phyloP scores from a whole-genome alignment of 2,888 invertebrate species.

The Horisme vitalbata region DNA sequence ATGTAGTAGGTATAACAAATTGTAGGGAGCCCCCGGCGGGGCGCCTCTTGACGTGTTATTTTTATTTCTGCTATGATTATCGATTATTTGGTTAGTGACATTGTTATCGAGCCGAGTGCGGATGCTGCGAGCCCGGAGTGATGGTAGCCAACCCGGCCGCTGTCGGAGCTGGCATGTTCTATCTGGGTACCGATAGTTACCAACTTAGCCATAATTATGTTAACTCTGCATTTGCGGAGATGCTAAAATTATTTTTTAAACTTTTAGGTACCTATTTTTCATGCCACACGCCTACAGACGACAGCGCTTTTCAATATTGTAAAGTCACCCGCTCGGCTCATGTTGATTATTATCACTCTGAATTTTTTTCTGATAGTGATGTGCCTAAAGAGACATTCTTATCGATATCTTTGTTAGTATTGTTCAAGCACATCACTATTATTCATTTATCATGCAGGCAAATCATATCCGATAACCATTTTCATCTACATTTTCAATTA shows the following conservation, averaged over 20 bases:
- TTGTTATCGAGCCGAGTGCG: constrained; percentile 38
- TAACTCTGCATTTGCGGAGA: no score
- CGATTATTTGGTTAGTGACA: constrained; percentile 56
- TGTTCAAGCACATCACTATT: constrained; percentile 28
- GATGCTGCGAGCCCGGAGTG: constrained; percentile 12
- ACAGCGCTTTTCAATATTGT: no score
- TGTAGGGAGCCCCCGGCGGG: constrained; percentile 56
- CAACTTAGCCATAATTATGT: no score
- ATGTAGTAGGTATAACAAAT: constrained; percentile 83
- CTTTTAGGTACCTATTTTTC: no score
- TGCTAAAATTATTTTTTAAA: no score
- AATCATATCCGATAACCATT: background rate
- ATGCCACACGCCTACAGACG: no score
- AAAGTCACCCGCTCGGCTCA: no score
- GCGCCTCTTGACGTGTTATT: constrained; percentile 53
- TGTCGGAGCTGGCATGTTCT: no score
- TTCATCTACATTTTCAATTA: background rate
- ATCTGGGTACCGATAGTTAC: constrained; percentile 6
- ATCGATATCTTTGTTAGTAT: constrained; percentile 19
- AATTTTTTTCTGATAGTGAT: constrained; percentile 19
- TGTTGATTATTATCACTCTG: constrained; percentile 10
- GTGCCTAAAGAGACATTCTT: constrained; percentile 25
- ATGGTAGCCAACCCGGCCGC: background rate
- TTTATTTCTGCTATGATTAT: constrained; percentile 45
- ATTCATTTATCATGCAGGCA: background rate